Evolutionary conservation across 1,140 invertebrate genomes (phyloP).

Genomic region (Bombyx mori): ASM3026992v2 NC_085122.1:8685001-8685500

Average conservation of each 20-base stretch:
- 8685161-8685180: slow-evolving; percentile 61
- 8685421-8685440: slow-evolving; percentile 58
- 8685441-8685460: slow-evolving; percentile 59
- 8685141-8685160: slow-evolving; percentile 26
- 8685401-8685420: slow-evolving; percentile 54
- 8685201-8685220: slow-evolving; percentile 66
- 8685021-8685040: too few species aligned
- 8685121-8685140: slow-evolving; percentile 41
- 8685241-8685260: slow-evolving; percentile 60
- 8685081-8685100: background rate
- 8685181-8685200: slow-evolving; percentile 60
- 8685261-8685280: slow-evolving; percentile 50
- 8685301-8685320: slow-evolving; percentile 10
- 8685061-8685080: too few species aligned
- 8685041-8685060: too few species aligned
- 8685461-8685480: slow-evolving; percentile 63
- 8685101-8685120: background rate
- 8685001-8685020: too few species aligned
- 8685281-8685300: too few species aligned
- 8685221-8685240: slow-evolving; percentile 62
- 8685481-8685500: slow-evolving; percentile 6
- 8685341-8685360: background rate
- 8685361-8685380: slow-evolving; percentile 23
- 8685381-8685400: slow-evolving; percentile 48
- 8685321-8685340: slow-evolving; percentile 23